Base-by-base conservation (phyloP, 2,888 invertebrate genomes). In the Cheilosia soror region DNA sequence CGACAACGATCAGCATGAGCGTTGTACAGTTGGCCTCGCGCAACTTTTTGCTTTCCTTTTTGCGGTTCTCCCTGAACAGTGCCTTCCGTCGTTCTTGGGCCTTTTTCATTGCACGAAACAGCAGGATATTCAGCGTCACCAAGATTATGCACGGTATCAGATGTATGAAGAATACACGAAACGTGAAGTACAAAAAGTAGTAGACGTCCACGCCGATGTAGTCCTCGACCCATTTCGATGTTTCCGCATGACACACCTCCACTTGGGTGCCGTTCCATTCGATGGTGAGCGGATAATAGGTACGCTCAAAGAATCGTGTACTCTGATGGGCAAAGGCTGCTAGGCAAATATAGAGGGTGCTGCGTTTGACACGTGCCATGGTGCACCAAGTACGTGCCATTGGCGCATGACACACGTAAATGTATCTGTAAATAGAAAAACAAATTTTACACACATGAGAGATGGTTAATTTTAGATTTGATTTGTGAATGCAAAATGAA, bases 341-440 rank as follows among this genome's bases (percentile, higher is more conserved):
- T 42, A 96, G 91, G 60, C 96, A 96, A 87, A 98, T 97, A 92
- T 95, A 95, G 65, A 95, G 93, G 40, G 97, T 95, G 88, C 96
- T 96, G 87, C 95, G 96, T 90, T 95, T 95, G 58, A 97, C 97
- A 75, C 95, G 94, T n/a, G 94, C 93, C 93, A 94, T 93, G 5
- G 94, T 94, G 90, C 94, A 96, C 94, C 95, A 95, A n/a, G 96
- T 96, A 79, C 97, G 94, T 0, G 98, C 98, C 84, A 96, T 94
- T 0, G 97, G 96, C 0, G 98, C 97, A 91, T 98, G 98, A 90
- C 98, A 98, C 1, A 98, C 98, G 92, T 98, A 98, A 89, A 98
- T 97, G 93, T 98, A 98, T 85, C 92, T 92, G 89, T 20, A 0
- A 87, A 51, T 25, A 55, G 51, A 73, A 81, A 49, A 76, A 6